Percentiles rank a stretch among this genome's conserved stretches.
phyloP scores from a whole-genome alignment of 2,113 vertebrate species.

The Corvus moneduloides region DNA sequence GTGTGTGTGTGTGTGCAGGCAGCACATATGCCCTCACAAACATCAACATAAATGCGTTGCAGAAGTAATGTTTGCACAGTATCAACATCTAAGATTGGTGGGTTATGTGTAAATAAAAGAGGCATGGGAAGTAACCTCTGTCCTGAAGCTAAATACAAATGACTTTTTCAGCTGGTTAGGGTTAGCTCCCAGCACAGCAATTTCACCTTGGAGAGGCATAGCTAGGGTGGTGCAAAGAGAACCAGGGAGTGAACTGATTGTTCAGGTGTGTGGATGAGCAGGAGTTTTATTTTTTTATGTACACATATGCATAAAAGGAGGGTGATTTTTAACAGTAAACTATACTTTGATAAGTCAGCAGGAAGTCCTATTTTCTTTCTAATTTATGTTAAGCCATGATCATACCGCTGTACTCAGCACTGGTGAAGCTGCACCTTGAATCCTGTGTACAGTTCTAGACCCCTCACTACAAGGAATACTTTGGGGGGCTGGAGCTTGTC shows the following conservation, averaged over 20 bases:
- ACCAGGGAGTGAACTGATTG: background rate
- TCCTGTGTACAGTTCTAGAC: background rate
- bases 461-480: background rate
- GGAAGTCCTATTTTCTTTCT: background rate
- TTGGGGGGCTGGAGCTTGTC: accelerated
- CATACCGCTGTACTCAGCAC: background rate
- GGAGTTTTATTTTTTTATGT: background rate
- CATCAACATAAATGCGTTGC: background rate
- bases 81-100: background rate
- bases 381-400: background rate
- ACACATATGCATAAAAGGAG: background rate
- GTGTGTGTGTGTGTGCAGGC: accelerated
- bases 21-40: background rate
- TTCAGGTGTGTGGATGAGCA: background rate
- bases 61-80: background rate
- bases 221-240: background rate
- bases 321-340: accelerated
- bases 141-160: background rate
- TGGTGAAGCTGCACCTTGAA: background rate
- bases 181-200: background rate
- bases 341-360: background rate
- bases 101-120: background rate
- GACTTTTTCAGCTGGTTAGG: background rate
- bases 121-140: background rate
- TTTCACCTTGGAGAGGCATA: background rate